Conservation (phyloP, 2,797 vertebrate species). For the Coreius guichenoti region DNA sequence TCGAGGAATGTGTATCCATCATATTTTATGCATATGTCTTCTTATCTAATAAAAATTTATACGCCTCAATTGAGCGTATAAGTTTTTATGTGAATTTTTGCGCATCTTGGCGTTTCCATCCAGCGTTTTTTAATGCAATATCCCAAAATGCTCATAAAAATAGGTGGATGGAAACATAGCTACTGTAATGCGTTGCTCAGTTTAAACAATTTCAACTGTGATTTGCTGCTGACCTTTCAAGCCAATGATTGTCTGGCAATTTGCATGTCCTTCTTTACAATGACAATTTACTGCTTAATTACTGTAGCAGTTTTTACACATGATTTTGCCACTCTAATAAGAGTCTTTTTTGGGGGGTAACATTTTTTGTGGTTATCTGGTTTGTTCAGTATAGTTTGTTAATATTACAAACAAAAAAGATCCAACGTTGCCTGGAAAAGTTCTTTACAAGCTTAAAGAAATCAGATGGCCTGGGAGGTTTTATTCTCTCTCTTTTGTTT, state of each 20-base stretch:
- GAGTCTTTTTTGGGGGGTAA: not conserved
- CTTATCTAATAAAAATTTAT: no score
- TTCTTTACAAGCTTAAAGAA: not conserved
- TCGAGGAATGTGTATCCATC: not conserved
- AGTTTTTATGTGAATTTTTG: no score
- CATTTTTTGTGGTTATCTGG: not conserved
- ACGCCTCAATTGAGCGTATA: no score
- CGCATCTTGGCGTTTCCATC: no score
- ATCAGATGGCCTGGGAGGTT: not conserved
- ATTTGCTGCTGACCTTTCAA: not conserved
- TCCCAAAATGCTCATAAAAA: not conserved
- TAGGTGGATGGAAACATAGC: not conserved
- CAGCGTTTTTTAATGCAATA: not conserved
- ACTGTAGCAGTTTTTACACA: not conserved
- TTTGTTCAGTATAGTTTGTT: not conserved
- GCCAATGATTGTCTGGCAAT: not conserved
- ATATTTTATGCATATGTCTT: not conserved
- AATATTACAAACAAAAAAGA: not conserved
- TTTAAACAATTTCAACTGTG: not conserved
- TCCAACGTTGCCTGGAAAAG: not conserved
- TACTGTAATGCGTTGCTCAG: not conserved
- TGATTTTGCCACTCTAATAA: not conserved
- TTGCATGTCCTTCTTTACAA: not conserved
- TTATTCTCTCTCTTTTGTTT: slow-evolving; percentile 34
- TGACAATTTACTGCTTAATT: no score